Percentiles rank a stretch among this genome's conserved stretches.
These are phyloP conservation scores for Zaprionus ornatus DNA, from an alignment of 1,140 invertebrate genomes.

Conservation along the genomic window DNA sequence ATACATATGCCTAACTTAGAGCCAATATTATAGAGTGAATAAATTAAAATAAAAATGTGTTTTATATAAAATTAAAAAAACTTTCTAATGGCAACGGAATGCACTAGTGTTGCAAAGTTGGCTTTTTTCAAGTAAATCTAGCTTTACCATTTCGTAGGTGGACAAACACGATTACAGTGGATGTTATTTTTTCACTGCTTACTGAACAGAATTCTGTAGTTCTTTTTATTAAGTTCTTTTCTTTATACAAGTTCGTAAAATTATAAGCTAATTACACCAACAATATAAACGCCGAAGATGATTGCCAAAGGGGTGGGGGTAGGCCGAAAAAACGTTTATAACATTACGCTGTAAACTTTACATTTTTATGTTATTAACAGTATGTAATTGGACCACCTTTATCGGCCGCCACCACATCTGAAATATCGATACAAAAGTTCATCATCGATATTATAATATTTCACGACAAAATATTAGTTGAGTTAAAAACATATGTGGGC, in stretches of 20 bases:
- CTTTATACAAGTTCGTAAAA: too few relatives aligned
- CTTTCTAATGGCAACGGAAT: background rate
- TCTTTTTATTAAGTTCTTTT: too few relatives aligned
- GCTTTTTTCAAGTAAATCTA: background rate
- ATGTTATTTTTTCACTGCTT: too few relatives aligned
- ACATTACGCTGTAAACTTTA: background rate
- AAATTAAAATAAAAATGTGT: slow-evolving; percentile 21
- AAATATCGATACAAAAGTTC: background rate
- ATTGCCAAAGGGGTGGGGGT: too few relatives aligned
- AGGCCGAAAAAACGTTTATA: too few relatives aligned
- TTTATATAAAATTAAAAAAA: background rate
- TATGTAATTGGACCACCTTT: background rate
- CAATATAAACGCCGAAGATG: too few relatives aligned
- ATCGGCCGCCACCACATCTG: background rate
- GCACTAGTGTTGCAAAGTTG: too few relatives aligned
- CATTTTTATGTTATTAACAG: background rate
- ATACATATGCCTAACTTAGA: slow-evolving; percentile 66
- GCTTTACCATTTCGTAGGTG: too few relatives aligned
- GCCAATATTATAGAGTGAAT: slow-evolving; percentile 57
- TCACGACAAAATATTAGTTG: slow-evolving; percentile 10
- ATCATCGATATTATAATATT: slow-evolving; percentile 11
- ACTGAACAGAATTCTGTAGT: too few relatives aligned
- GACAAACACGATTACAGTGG: too few relatives aligned
- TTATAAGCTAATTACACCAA: too few relatives aligned
- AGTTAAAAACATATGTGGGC: slow-evolving; percentile 19